These are phyloP conservation scores for Oasisia sp. DNA, from an alignment of 2,888 invertebrate species.

Conservation along the genomic window DNA sequence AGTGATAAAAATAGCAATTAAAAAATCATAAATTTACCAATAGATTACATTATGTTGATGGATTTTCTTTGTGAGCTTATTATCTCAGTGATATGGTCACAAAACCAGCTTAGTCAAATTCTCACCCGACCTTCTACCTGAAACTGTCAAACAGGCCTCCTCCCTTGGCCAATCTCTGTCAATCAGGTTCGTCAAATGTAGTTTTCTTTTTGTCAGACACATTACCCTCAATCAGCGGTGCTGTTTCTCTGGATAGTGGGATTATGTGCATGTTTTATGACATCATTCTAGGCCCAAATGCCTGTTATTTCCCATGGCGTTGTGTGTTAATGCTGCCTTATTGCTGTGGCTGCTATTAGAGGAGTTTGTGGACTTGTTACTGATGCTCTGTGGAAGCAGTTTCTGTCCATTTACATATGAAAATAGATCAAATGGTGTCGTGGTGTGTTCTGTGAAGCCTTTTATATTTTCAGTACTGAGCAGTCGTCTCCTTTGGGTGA, in stretches of 20 bases:
- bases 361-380: not conserved
- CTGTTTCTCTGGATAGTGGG: not conserved
- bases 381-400: not conserved
- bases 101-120: no score
- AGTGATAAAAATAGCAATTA: no score
- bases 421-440: not conserved
- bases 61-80: no score
- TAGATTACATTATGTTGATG: no score
- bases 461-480: not conserved
- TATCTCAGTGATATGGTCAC: no score
- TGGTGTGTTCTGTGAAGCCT: not conserved
- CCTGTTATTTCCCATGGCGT: not conserved
- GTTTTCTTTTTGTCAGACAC: not conserved
- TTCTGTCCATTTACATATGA: not conserved
- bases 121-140: no score
- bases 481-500: not conserved
- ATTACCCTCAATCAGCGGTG: not conserved
- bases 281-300: not conserved
- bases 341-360: not conserved
- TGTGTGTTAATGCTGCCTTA: not conserved
- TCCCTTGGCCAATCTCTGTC: no score
- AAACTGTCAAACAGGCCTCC: no score
- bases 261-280: not conserved
- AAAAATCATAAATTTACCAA: no score
- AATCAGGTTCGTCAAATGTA: not conserved